A percentile compares a stretch with the other conserved stretches of the same genome.
phyloP scores from a whole-genome alignment of 2,888 invertebrate species.

The Oligia fasciuncula region DNA sequence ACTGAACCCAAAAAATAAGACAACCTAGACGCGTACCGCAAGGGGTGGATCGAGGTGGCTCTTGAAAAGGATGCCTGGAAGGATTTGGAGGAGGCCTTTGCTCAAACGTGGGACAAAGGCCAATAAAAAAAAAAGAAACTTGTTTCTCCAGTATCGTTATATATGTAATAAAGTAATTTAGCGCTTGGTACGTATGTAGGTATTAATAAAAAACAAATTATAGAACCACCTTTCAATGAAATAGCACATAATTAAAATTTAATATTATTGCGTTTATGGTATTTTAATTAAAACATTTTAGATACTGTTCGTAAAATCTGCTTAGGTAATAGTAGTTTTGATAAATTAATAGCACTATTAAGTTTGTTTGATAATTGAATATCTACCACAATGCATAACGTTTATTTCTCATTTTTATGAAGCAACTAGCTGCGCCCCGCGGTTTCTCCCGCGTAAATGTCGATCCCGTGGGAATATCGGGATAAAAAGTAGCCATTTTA shows the following conservation, averaged over 20 bases:
- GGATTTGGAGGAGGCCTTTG: neutral
- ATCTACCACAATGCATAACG: neutral
- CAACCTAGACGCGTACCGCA: too few species aligned
- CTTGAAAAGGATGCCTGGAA: neutral
- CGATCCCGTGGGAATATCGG: too few species aligned
- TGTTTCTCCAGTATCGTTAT: neutral
- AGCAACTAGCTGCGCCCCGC: neutral
- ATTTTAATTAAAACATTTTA: constrained; percentile 25
- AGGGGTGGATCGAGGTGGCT: neutral
- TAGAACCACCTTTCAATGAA: constrained; percentile 3
- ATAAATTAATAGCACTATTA: constrained; percentile 7
- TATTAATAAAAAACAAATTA: neutral
- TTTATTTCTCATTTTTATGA: constrained; percentile 19
- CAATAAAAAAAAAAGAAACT: neutral
- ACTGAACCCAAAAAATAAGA: neutral
- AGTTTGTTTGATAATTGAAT: neutral
- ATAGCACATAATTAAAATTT: neutral
- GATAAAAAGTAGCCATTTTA: too few species aligned
- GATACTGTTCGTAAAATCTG: constrained; percentile 17
- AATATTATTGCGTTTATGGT: constrained; percentile 9
- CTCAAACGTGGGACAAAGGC: neutral
- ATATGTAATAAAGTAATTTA: neutral
- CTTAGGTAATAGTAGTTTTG: neutral
- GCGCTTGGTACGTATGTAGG: too few species aligned
- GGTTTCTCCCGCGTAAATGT: too few species aligned